Percentiles rank a stretch among this genome's conserved stretches.
Evolutionary conservation across 2,797 vertebrate species (phyloP).

Genomic region (Spinibarbus caldwelli): DNA sequence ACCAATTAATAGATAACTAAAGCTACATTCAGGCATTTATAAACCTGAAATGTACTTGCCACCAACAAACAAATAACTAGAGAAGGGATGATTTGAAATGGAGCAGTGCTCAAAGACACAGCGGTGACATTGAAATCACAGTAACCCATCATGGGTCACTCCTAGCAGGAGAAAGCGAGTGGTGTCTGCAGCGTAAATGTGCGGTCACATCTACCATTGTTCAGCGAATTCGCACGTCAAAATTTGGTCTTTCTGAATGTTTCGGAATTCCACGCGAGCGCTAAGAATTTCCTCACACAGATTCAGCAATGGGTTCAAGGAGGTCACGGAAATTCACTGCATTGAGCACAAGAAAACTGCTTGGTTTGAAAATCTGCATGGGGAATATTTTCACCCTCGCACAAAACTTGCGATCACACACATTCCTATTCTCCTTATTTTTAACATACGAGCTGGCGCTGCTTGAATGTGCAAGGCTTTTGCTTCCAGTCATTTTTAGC

Average conservation of each 20-base stretch:
- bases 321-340: no score
- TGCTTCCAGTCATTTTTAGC: no score
- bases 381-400: no score
- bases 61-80: neutral
- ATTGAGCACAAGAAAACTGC: neutral
- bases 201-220: neutral
- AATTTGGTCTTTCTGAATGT: no score
- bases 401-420: no score
- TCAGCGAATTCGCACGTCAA: neutral
- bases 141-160: neutral
- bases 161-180: neutral
- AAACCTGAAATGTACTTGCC: constrained; percentile 62
- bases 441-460: no score
- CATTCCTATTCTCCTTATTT: neutral
- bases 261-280: no score
- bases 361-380: neutral
- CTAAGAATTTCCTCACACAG: no score
- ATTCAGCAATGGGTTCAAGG: no score
- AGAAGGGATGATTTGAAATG: neutral
- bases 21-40: constrained; percentile 55
- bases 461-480: neutral
- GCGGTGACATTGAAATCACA: neutral
- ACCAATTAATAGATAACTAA: neutral
- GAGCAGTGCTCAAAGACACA: constrained; percentile 5
- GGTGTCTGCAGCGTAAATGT: neutral